Evolutionary conservation across 1,140 invertebrate genomes (phyloP), one percentile per base, ranked within the genome.

Genomic region (Carposina sasakii): DNA sequence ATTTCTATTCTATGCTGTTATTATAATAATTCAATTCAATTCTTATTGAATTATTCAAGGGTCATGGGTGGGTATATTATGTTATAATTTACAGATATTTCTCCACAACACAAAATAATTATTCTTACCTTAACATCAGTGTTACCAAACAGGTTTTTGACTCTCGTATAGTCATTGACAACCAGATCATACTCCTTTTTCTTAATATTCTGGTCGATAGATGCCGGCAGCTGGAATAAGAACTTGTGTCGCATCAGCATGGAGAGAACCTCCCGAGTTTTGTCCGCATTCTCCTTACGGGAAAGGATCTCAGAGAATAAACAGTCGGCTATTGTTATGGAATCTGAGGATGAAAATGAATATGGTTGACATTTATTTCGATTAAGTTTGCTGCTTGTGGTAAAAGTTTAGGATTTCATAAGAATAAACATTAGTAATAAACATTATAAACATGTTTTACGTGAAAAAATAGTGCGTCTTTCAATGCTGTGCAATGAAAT

Each of bases 151-250:
- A 99, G 87, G 73, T 97, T 96, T 71, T 97, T 97, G 3, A 97
- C 98, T 67, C 98, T 88, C 0, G 95, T 93, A 75, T 98, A 99
- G 81, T 99, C 98, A 76, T 98, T 99, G 43, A 99, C 97, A 16
- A 99, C 95, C 17, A 98, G 89, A 79, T 99, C 96, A 76, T 98
- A 99, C 71, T 99, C 98, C 37, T 95, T 96, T 68, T 94, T 93
- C 60, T 93, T 89, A 51, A 99, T 96, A 64, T 98, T 98, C 48
- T 92, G 92, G 58, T 99, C 96, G 45, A 99, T 98, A 42, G 93
- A 94, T 23, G 94, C 91, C 1, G 98, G 97, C 54, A 99, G 88
- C 73, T 97, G 97, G 75, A 99, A 99, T 0, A 99, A 88, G 81
- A 99, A 99, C 63, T 88, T 89, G 62, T 89, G 87, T 46, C 97